Evolutionary conservation across 2,888 invertebrate species (phyloP).

Genomic region (Pimpla rufipes): DNA sequence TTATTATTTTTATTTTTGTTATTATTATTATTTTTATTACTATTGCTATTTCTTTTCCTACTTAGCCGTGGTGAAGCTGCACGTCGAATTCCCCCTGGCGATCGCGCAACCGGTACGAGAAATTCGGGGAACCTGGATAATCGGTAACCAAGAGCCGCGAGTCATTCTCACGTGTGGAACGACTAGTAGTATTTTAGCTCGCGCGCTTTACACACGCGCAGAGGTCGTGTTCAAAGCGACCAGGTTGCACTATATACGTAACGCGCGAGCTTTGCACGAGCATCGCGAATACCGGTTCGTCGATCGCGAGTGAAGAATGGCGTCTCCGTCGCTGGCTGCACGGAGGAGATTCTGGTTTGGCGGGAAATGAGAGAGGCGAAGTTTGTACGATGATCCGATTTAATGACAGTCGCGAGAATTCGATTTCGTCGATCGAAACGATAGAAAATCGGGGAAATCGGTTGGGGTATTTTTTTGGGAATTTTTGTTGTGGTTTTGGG

Average conservation of each 20-base stretch:
- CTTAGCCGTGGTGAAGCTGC: background rate
- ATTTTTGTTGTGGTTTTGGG: too few relatives aligned
- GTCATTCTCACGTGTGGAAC: constrained; percentile 47
- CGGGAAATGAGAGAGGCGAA: constrained; percentile 17
- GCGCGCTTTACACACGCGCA: constrained; percentile 1
- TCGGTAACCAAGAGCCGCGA: constrained; percentile 1
- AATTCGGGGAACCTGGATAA: constrained; percentile 54
- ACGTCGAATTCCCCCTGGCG: background rate
- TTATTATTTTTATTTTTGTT: too few relatives aligned
- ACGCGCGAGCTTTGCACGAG: background rate
- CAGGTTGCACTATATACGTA: background rate
- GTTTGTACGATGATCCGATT: background rate
- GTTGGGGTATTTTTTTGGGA: too few relatives aligned
- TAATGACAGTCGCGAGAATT: background rate
- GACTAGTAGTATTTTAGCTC: background rate
- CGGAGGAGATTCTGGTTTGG: constrained; percentile 61
- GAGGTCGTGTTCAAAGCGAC: too few relatives aligned
- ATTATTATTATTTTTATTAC: too few relatives aligned
- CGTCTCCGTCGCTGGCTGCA: constrained; percentile 17
- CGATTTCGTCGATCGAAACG: too few relatives aligned
- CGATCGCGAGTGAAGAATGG: constrained; percentile 36
- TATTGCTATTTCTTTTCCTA: too few relatives aligned
- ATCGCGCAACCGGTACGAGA: background rate
- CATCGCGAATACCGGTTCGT: constrained; percentile 64
- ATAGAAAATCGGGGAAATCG: too few relatives aligned